Conservation (phyloP, 2,797 vertebrate species). For the Philypnodon macrostomus region DNA sequence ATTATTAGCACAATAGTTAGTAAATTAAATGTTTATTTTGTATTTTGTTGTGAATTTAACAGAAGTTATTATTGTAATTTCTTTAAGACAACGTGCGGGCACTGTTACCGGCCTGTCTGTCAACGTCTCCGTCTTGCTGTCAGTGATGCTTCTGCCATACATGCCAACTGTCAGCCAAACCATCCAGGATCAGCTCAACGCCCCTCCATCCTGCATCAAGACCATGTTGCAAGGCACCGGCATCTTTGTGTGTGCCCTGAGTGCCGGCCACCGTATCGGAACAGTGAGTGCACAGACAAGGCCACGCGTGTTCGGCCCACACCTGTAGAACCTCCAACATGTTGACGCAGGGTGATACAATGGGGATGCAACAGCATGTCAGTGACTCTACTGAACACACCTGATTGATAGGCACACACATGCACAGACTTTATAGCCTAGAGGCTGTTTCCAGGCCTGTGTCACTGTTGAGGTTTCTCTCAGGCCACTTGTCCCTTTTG, state of each 20-base stretch:
- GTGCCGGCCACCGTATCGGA: conserved; percentile 85
- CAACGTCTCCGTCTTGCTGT: conserved; percentile 86
- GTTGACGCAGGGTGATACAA: conserved; percentile 63
- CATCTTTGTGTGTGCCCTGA: conserved; percentile 79
- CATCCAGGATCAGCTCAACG: conserved; percentile 85
- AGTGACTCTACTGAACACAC: conserved; percentile 37
- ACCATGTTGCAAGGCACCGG: conserved; percentile 72
- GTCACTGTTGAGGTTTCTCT: conserved; percentile 53
- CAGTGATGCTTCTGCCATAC: conserved; percentile 86
- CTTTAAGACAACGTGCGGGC: conserved; percentile 82
- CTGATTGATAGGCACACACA: conserved; percentile 27
- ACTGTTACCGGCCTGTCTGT: conserved; percentile 89
- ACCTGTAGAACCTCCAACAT: conserved; percentile 13
- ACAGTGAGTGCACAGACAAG: conserved; percentile 72
- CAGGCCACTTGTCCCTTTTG: conserved; percentile 62
- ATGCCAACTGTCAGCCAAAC: conserved; percentile 85
- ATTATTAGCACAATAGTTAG: no score
- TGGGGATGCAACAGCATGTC: conserved; percentile 63
- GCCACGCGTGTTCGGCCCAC: conserved; percentile 24
- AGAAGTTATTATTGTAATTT: neutral
- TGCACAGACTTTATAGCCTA: conserved; percentile 31
- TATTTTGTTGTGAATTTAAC: no score
- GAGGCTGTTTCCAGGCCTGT: conserved; percentile 27
- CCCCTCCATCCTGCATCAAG: conserved; percentile 66
- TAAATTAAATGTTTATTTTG: neutral